Evolutionary conservation across 2,113 vertebrate genomes (phyloP), one percentile per base, ranked within the genome.

Genomic region (Bettongia penicillata): DNA sequence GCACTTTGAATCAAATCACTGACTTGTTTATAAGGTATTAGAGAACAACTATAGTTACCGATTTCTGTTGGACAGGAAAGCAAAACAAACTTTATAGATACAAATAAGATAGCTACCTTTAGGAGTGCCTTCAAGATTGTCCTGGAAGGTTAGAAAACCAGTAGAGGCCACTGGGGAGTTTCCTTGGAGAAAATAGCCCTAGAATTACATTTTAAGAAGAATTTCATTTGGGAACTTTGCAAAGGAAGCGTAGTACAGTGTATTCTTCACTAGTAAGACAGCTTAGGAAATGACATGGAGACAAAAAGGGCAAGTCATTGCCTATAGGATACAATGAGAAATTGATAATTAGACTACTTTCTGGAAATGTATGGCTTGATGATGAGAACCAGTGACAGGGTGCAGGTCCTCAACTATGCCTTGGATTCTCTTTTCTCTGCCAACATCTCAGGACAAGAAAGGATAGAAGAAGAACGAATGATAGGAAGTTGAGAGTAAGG

Each of bases 141-240:
- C 84, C 47, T 6, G 48, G 8, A 47, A 89, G 4, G 8, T 53
- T 96, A 91, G 53, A 90, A 94, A 97, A 95, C 51, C 4, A 92
- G 49, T 96, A 48, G 53, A 1, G 26, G 93, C 53, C 77, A 52
- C n/a, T 48, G 94, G 93, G 57, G 49, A 95, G 1, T 57, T 31
- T 95, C 31, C 93, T 26, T 55, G 24, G 24, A 51, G 23, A 90
- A 53, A 28, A 37, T 61, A 0, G 53, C 26, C 51, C 90, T 55
- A 57, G 43, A 90, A 7, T 9, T 91, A 0, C 37, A 52, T 47
- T 94, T 93, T 90, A 92, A 90, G 43, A n/a, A 43, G 57, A 37
- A 12, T 37, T 31, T 68, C 57, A 37, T 37, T 31, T 68, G 8
- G 53, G 57, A 68, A 12, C 31, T 9, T 3, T 37, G 28, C 57